Evolutionary conservation across 2,888 invertebrate species (phyloP), one percentile per base, ranked within the genome.

Genomic region (Peribatodes rhomboidaria): DNA sequence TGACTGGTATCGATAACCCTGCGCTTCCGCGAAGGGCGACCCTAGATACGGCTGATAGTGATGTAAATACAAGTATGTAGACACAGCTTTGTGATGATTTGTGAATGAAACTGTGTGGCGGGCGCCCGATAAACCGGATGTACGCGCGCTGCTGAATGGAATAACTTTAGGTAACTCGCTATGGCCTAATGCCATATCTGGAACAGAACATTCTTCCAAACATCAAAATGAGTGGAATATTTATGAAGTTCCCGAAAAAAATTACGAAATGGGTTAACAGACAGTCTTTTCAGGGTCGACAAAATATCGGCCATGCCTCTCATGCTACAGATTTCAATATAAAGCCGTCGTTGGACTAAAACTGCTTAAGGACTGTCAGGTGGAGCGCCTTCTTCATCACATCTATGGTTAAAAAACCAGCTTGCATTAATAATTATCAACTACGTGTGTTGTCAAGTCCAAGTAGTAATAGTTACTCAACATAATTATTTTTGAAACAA

Each of bases 1-100:
- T 35, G 59, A 55, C 58, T 9, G 50, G 53, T 53, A 67, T 63
- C 70, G 86, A 85, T 85, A 85, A 84, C 85, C 83, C 75, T 57
- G 70, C 69, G 70, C 77, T 85, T 85, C 84, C 80, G 75, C 74
- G 82, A 84, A 84, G 80, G 81, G 72, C 77, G 79, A 82, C 83
- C 84, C 75, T 67, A 73, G 82, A 83, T 82, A 79, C 69, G 65
- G 61, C 18, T 68, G 81, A 83, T 82, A 82, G 76, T 75, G 70
- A 72, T 77, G 78, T 75, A 74, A 76, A 79, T 72, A 80, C 76
- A 73, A 42, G 44, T 44, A 55, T 44, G 33, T 39, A 53, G 37
- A 41, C 41, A 71, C 60, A 55, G 55, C 22, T 39, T 65, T 42
- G 37, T 37, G 61, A 66, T 67, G 68, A 79, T 79, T 79, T 75